A percentile compares a stretch with the other conserved stretches of the same genome.
Evolutionary conservation across 1,140 invertebrate species (phyloP).

Genomic region (Zaprionus ghesquierei): DNA sequence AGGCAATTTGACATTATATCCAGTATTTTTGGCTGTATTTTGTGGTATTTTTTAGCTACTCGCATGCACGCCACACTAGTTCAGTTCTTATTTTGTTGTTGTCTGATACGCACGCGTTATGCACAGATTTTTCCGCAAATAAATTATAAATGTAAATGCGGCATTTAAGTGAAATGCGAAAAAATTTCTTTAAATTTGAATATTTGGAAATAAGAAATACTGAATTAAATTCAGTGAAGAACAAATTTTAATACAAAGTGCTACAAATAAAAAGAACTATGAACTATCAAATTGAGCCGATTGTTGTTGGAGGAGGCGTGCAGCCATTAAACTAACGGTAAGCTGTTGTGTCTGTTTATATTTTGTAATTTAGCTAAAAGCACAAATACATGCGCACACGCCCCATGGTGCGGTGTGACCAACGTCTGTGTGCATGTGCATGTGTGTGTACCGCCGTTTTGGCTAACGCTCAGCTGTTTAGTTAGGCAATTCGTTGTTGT

Average conservation of each 20-base stretch:
- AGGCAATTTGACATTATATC: background rate
- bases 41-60: background rate
- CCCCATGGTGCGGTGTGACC: slow-evolving; percentile 28
- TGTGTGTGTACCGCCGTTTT: slow-evolving; percentile 34
- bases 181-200: background rate
- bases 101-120: slow-evolving; percentile 24
- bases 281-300: background rate
- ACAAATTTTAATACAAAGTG: background rate
- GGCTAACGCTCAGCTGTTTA: slow-evolving; percentile 52
- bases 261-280: background rate
- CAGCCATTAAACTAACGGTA: slow-evolving; percentile 37
- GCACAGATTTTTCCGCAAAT: slow-evolving; percentile 5
- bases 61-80: background rate
- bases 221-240: background rate
- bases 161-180: slow-evolving; percentile 21
- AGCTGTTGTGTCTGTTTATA: slow-evolving; percentile 42
- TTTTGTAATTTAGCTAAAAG: slow-evolving; percentile 49
- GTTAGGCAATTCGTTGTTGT: slow-evolving; percentile 15
- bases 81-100: slow-evolving; percentile 35
- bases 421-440: background rate
- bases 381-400: slow-evolving; percentile 37
- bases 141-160: slow-evolving; percentile 26
- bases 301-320: background rate
- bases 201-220: background rate
- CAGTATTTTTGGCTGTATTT: slow-evolving; percentile 9